Percentiles rank a stretch among this genome's conserved stretches.
phyloP scores from a whole-genome alignment of 2,888 invertebrate genomes.

The Drosophila anomelani region DNA sequence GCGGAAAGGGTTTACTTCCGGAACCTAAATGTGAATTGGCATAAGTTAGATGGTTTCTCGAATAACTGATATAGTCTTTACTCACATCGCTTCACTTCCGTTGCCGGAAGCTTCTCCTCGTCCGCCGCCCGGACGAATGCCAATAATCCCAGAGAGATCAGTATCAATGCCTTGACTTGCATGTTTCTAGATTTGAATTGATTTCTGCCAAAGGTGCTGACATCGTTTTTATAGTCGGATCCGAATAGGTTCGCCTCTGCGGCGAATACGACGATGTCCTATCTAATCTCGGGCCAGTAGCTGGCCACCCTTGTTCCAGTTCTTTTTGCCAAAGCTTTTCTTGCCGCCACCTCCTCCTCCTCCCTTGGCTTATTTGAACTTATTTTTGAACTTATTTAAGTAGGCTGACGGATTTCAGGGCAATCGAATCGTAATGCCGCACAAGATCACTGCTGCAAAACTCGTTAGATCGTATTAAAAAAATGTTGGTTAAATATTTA shows the following conservation, averaged over 20 bases:
- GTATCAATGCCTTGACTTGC: conserved; percentile 38
- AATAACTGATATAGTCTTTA: background rate
- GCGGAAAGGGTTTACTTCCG: conserved; percentile 72
- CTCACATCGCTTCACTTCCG: conserved; percentile 74
- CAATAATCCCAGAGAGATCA: conserved; percentile 45
- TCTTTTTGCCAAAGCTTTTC: conserved; percentile 72
- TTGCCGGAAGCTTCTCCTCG: conserved; percentile 48
- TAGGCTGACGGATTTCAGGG: background rate
- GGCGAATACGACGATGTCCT: conserved; percentile 12
- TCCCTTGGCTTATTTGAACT: too few species aligned
- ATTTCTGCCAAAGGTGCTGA: conserved; percentile 22
- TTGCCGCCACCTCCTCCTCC: conserved; percentile 5
- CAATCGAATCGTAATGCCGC: background rate
- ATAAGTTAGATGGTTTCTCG: background rate
- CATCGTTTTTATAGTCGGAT: conserved; percentile 39
- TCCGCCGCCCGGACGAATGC: conserved; percentile 14
- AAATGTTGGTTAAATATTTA: background rate
- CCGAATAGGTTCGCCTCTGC: conserved; percentile 12
- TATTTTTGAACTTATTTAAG: too few species aligned
- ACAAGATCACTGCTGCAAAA: conserved; percentile 6
- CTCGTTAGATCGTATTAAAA: background rate
- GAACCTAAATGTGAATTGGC: conserved; percentile 55
- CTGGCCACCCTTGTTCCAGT: conserved; percentile 79
- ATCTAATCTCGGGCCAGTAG: conserved; percentile 22
- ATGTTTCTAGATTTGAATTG: conserved; percentile 49